These are phyloP conservation scores for Trogon surrucura DNA, from an alignment of 2,113 vertebrate species.

Conservation along the genomic window DNA sequence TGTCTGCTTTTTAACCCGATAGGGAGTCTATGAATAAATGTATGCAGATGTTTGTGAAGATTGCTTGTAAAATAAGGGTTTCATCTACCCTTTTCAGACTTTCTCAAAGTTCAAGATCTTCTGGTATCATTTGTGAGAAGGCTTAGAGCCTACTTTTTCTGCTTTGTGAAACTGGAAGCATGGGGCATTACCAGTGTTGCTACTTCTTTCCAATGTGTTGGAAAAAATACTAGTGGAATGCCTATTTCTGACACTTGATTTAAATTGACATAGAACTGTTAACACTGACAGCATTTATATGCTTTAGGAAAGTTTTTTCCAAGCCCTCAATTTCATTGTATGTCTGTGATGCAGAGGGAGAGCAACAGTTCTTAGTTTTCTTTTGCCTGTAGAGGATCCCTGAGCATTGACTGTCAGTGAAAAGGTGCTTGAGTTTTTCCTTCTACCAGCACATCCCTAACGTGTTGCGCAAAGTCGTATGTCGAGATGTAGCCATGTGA, in stretches of 20 bases:
- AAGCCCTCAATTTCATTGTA: neutral
- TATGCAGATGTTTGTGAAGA: conserved; percentile 24
- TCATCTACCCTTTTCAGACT: neutral
- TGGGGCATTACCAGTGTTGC: neutral
- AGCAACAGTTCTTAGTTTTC: neutral
- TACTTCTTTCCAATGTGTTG: neutral
- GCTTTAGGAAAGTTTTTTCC: conserved; percentile 1
- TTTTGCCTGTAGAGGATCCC: neutral
- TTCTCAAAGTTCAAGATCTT: neutral
- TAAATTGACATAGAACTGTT: neutral
- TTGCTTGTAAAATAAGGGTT: conserved; percentile 5
- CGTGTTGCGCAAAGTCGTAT: accelerated
- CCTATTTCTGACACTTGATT: neutral
- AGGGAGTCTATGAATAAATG: conserved; percentile 65
- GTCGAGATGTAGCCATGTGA: neutral
- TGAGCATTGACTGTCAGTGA: neutral
- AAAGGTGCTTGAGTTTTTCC: neutral
- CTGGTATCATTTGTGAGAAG: neutral
- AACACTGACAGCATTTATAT: neutral
- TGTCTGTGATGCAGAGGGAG: neutral
- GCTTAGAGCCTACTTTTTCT: neutral
- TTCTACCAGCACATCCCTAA: neutral
- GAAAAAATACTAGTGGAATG: neutral
- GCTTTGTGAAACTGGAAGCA: neutral
- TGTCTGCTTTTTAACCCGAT: conserved; percentile 49